Percentiles rank a stretch among this genome's conserved stretches.
Conservation (phyloP, 2,888 invertebrate genomes). For the Tridacna crocea region DNA sequence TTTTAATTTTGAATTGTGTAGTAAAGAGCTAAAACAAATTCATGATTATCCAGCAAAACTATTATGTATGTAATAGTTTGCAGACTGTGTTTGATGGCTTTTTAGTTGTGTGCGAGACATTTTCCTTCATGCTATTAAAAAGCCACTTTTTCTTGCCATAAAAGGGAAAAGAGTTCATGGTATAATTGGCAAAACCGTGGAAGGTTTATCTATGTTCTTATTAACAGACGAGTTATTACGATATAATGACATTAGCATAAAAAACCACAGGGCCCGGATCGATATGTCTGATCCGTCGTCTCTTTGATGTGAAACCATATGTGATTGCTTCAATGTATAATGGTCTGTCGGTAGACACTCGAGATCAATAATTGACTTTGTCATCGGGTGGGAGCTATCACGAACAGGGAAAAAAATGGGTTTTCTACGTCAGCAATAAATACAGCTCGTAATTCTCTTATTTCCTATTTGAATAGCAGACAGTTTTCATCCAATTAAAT, state of each 20-base stretch:
- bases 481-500: no score
- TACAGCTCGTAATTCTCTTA: not conserved
- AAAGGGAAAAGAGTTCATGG: not conserved
- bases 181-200: constrained; percentile 18
- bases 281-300: not conserved
- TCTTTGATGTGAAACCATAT: constrained; percentile 28
- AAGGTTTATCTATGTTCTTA: constrained; percentile 18
- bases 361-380: constrained; percentile 28
- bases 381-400: constrained; percentile 17
- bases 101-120: no score
- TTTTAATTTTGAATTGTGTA: no score
- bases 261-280: constrained; percentile 19
- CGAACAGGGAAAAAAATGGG: not conserved
- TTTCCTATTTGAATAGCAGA: not conserved
- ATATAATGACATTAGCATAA: constrained; percentile 31
- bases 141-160: not conserved
- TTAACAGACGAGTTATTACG: constrained; percentile 27
- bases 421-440: not conserved
- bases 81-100: no score
- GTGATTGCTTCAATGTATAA: constrained; percentile 28
- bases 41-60: no score
- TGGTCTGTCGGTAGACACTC: constrained; percentile 16
- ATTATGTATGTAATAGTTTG: no score
- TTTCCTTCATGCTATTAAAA: no score
- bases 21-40: no score